Evolutionary conservation across 2,113 vertebrate genomes (phyloP).

Genomic region (Trinectes maculatus): DNA sequence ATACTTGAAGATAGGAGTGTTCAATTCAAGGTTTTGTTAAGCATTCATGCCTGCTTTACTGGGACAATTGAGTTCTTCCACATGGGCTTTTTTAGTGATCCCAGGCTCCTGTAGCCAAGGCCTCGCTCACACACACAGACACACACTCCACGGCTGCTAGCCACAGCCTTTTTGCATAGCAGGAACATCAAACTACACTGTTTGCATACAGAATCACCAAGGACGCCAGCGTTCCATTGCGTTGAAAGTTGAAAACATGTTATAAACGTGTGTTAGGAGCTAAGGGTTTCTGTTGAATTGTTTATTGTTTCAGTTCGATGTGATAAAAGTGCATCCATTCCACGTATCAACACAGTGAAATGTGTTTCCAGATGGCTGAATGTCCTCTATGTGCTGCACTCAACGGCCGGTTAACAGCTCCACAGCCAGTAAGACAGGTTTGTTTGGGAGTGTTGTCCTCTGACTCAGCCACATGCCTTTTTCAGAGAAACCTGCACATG

Average conservation of each 20-base stretch:
- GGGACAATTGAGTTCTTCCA: slow-evolving; percentile 54
- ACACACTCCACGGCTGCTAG: slow-evolving; percentile 14
- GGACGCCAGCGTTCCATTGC: slow-evolving; percentile 14
- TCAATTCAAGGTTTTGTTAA: slow-evolving; percentile 59
- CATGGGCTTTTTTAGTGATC: slow-evolving; percentile 53
- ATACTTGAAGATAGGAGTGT: slow-evolving; percentile 31
- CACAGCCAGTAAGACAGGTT: slow-evolving; percentile 49
- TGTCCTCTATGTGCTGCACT: slow-evolving; percentile 3
- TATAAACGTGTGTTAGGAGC: background rate
- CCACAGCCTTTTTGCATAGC: slow-evolving; percentile 52
- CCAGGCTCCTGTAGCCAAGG: slow-evolving; percentile 39
- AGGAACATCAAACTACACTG: slow-evolving; percentile 43
- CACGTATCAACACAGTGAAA: slow-evolving; percentile 1
- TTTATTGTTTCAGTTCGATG: background rate
- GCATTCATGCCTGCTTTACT: slow-evolving; percentile 60
- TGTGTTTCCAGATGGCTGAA: slow-evolving; percentile 21
- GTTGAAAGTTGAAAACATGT: background rate
- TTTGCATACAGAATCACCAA: slow-evolving; percentile 51
- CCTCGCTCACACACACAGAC: slow-evolving; percentile 5
- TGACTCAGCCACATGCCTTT: slow-evolving; percentile 32
- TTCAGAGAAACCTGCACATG: slow-evolving; percentile 6
- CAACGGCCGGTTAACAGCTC: background rate
- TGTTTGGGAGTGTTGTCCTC: slow-evolving; percentile 40
- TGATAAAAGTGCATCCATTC: background rate
- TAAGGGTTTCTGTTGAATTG: background rate